Evolutionary conservation across 2,888 invertebrate genomes (phyloP), one percentile per base, ranked within the genome.

Genomic region (Hemithea aestivaria): DNA sequence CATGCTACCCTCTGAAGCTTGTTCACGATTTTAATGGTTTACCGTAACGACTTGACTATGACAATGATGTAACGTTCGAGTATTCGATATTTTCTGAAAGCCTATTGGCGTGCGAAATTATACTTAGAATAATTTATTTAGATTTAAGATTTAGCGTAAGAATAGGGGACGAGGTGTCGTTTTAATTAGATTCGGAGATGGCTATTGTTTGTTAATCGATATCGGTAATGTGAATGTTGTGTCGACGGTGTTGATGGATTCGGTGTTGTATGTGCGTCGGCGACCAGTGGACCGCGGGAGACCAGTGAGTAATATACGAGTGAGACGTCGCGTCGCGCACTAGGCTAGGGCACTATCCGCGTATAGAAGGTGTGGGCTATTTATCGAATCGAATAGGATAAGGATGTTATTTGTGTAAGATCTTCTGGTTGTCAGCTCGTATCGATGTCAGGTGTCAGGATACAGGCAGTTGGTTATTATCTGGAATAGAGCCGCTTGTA

Each of bases 331-430:
- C 58, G 68, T 69, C 67, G 69, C 66, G 66, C 69, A 56, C 58
- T 76, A 72, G 78, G 67, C 70, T 78, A 79, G 66, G 56, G 60
- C 37, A 67, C 72, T 73, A 74, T 73, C 68, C 73, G 66, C 75
- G 69, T 84, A n/a, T n/a, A n/a, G n/a, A n/a, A 80, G 81, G 83
- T 82, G 79, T 83, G 81, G 84, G 81, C 77, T 79, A 79, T 80
- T 77, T 79, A 81, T 81, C 75, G 71, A 77, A 76, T 80, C 65
- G 77, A 72, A 72, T 82, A 75, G 76, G 62, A 60, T 73, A 75
- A 74, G 72, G 57, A 72, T 73, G 75, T 77, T 78, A 73, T 71
- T 64, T 73, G 72, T 74, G 63, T 82, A 79, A 78, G 75, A 74
- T 72, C 70, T 68, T 76, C 66, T 80, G 78, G 74, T 75, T 79